Base-by-base conservation (phyloP, 2,113 vertebrate species). In the Aegithalos caudatus region DNA sequence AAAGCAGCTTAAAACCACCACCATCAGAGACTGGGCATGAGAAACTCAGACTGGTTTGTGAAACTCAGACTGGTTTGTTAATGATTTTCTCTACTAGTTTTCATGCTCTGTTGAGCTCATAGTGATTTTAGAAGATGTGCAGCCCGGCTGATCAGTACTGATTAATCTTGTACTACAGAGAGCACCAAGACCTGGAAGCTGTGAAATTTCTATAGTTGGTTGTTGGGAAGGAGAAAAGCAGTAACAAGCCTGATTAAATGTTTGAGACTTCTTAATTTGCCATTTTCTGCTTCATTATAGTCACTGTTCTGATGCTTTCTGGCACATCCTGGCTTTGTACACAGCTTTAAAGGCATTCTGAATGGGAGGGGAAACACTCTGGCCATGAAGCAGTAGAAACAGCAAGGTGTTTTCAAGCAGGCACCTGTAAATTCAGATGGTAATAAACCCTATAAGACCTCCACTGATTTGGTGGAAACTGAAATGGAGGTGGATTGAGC, bases 11-110 rank as follows among this genome's bases (percentile, higher is more conserved):
- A 76, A 78, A 86, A 19, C 35, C 37, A 38, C 29, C 60, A 56
- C 61, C n/a, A 53, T 40, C 54, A 72, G 84, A 88, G 37, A 37
- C 17, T 14, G n/a, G 18, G 24, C 54, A 77, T 81, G 70, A 89
- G 76, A 84, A 85, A 69, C 81, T 24, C 53, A 81, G 80, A 80
- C 35, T 0, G 1, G 42, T 83, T 92, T 61, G n/a, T n/a, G 76
- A 84, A 85, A 69, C 81, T 24, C 53, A 81, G 80, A 80, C 35
- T 0, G 50, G 35, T 90, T 90, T 85, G 85, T 95, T 96, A 95
- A 95, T 97, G 45, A 78, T 94, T 95, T 95, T 94, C 88, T 84
- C 31, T 79, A 5, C 60, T 67, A 76, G 93, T 95, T 96, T 96
- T 94, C 56, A 88, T 45, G 85, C 86, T 93, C 83, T 81, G 72